Percentiles rank a stretch among this genome's conserved stretches.
phyloP scores from a whole-genome alignment of 2,888 invertebrate species.

The Oasisia sp. region DNA sequence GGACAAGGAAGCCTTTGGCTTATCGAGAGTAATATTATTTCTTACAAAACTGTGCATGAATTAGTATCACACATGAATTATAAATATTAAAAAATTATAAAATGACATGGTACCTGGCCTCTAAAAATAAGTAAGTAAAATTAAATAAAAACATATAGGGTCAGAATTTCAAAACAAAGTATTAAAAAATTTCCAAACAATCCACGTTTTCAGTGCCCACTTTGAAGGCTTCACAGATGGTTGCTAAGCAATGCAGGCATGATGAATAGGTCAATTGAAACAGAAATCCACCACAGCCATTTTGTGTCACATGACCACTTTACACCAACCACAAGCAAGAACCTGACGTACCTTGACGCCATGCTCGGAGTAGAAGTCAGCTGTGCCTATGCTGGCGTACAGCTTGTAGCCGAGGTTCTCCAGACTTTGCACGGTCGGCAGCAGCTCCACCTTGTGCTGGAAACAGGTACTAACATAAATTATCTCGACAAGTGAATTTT shows the following conservation, averaged over 20 bases:
- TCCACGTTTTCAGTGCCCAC: too few relatives aligned
- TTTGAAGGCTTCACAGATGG: too few relatives aligned
- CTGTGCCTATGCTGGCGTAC: slow-evolving; percentile 98
- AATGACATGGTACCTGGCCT: too few relatives aligned
- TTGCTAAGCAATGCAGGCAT: too few relatives aligned
- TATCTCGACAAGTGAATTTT: background rate
- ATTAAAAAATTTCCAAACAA: too few relatives aligned
- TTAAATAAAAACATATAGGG: too few relatives aligned
- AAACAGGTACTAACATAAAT: slow-evolving; percentile 28
- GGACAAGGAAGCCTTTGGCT: slow-evolving; percentile 1
- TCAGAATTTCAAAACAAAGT: too few relatives aligned
- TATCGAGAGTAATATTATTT: too few relatives aligned
- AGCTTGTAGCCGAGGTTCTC: slow-evolving; percentile 93
- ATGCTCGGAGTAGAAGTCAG: slow-evolving; percentile 95
- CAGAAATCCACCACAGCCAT: background rate
- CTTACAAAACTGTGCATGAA: too few relatives aligned
- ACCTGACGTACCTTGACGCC: slow-evolving; percentile 81
- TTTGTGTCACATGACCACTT: background rate
- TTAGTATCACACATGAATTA: too few relatives aligned
- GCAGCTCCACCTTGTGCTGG: slow-evolving; percentile 62
- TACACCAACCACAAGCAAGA: background rate
- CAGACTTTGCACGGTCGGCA: slow-evolving; percentile 67
- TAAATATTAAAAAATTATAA: too few relatives aligned
- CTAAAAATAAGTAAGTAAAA: too few relatives aligned
- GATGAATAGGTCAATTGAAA: background rate